phyloP scores from a whole-genome alignment of 2,888 invertebrate genomes.

The Buathra laborator region DNA sequence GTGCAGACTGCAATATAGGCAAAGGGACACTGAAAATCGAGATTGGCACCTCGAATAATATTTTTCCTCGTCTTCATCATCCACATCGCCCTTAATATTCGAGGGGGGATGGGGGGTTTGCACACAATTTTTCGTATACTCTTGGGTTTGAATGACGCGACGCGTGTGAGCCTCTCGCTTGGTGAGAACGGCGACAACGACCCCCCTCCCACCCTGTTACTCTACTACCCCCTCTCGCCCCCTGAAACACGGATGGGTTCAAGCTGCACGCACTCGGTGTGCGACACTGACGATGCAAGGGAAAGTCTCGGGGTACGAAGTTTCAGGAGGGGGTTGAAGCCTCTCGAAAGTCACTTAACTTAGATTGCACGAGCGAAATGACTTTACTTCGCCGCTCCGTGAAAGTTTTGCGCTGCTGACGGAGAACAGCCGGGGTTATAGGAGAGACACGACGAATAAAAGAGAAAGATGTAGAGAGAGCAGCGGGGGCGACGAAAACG shows the following conservation, averaged over 20 bases:
- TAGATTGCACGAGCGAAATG: constrained; percentile 84
- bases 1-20: not conserved
- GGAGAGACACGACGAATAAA: constrained; percentile 42
- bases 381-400: constrained; percentile 81
- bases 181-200: constrained; percentile 13
- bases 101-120: not conserved
- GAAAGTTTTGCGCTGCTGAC: constrained; percentile 78
- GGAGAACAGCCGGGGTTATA: constrained; percentile 30
- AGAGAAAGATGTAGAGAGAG: constrained; percentile 19
- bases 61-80: constrained; percentile 57
- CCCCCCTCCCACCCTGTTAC: constrained; percentile 4
- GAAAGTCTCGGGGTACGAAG: constrained; percentile 71
- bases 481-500: constrained; percentile 34
- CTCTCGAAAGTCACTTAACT: constrained; percentile 85
- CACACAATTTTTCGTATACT: constrained; percentile 21
- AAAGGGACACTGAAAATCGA: constrained; percentile 44
- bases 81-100: constrained; percentile 22
- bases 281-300: constrained; percentile 53
- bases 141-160: not conserved
- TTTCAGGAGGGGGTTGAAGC: constrained; percentile 77
- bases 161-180: not conserved
- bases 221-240: not conserved
- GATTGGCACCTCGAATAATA: constrained; percentile 65
- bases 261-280: constrained; percentile 36
- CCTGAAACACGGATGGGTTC: constrained; percentile 6